Evolutionary conservation across 2,113 vertebrate species (phyloP).

Genomic region (Odontophorus gujanensis): DNA sequence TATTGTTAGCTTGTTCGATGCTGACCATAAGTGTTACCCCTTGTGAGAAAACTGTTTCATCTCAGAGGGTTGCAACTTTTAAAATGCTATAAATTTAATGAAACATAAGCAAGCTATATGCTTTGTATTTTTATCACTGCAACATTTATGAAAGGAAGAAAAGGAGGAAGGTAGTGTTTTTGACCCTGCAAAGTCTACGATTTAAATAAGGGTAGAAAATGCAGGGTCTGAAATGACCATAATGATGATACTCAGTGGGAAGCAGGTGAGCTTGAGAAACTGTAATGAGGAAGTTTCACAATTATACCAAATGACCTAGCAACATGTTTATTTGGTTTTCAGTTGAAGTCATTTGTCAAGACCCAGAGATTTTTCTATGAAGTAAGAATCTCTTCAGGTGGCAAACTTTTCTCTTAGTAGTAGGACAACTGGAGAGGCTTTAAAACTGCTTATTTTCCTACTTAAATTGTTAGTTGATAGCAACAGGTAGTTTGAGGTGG

Average conservation of each 20-base stretch:
- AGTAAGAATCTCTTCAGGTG: not conserved
- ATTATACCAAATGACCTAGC: not conserved
- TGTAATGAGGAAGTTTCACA: not conserved
- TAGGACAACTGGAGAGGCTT: not conserved
- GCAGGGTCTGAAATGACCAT: not conserved
- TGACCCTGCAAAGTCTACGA: not conserved
- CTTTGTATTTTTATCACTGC: not conserved
- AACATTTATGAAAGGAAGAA: not conserved
- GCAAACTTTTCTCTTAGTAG: not conserved
- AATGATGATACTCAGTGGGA: not conserved
- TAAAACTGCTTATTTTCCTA: not conserved
- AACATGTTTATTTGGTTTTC: not conserved
- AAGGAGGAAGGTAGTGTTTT: not conserved
- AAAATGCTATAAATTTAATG: not conserved
- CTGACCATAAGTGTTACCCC: not conserved
- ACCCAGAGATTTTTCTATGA: not conserved
- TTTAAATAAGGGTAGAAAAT: constrained; percentile 5
- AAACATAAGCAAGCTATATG: not conserved
- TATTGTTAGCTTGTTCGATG: constrained; percentile 24
- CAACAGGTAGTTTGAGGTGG: not conserved
- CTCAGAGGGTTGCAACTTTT: not conserved
- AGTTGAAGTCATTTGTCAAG: not conserved
- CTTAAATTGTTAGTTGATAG: constrained; percentile 25
- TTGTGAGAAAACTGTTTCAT: constrained; percentile 36
- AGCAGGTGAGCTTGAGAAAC: not conserved